These are phyloP conservation scores for Platycercus adscitus DNA, from an alignment of 2,113 vertebrate species.

Conservation along the genomic window DNA sequence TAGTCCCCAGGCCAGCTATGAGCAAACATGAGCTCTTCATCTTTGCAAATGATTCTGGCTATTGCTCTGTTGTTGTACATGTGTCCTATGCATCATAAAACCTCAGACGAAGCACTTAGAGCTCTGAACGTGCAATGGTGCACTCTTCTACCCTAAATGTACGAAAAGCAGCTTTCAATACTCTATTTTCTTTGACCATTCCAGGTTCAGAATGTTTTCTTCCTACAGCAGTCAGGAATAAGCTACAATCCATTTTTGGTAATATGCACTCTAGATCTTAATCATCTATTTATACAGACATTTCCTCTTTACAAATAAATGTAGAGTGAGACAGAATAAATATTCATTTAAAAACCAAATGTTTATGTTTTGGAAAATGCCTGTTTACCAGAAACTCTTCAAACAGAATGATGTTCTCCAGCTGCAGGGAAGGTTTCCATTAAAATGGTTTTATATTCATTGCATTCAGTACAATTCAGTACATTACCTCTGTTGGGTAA, in stretches of 20 bases:
- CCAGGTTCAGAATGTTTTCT: constrained; percentile 11
- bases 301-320: constrained; percentile 65
- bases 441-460: constrained; percentile 31
- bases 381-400: constrained; percentile 60
- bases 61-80: background rate
- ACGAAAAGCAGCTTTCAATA: background rate
- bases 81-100: background rate
- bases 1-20: background rate
- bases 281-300: constrained; percentile 60
- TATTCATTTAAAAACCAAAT: constrained; percentile 41
- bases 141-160: background rate
- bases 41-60: background rate
- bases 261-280: constrained; percentile 23
- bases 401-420: constrained; percentile 50
- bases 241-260: background rate
- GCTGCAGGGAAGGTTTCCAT: constrained; percentile 49
- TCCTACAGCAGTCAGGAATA: background rate
- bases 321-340: constrained; percentile 35
- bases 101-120: background rate
- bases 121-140: background rate
- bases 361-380: constrained; percentile 52
- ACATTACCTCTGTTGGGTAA: background rate
- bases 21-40: background rate
- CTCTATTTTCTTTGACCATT: background rate
- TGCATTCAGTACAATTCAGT: background rate